phyloP scores from a whole-genome alignment of 2,888 invertebrate genomes.

The Cepaea hortensis region DNA sequence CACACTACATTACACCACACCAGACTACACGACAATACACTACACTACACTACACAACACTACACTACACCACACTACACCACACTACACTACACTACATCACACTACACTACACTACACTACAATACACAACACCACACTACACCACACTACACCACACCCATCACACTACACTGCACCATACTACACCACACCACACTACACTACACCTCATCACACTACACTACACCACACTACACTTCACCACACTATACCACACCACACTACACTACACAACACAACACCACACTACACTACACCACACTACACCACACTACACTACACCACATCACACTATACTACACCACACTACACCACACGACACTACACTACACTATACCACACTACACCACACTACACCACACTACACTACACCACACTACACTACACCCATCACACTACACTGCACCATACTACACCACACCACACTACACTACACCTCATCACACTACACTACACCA shows the following conservation, averaged over 20 bases:
- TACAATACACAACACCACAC: constrained; percentile 35
- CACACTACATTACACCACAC: constrained; percentile 44
- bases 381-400: background rate
- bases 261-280: background rate
- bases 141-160: constrained; percentile 36
- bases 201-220: constrained; percentile 24
- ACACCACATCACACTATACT: background rate
- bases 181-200: constrained; percentile 25
- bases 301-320: background rate
- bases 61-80: constrained; percentile 43
- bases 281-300: constrained; percentile 9
- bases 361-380: background rate
- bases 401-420: constrained; percentile 11
- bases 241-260: background rate
- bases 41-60: constrained; percentile 42
- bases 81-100: constrained; percentile 20
- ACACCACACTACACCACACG: background rate
- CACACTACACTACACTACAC: constrained; percentile 35
- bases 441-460: background rate
- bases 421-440: background rate
- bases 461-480: background rate
- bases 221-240: constrained; percentile 23
- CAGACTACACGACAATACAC: constrained; percentile 43
- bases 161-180: constrained; percentile 35
- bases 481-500: background rate